phyloP scores from a whole-genome alignment of 1,140 invertebrate genomes.

The Pachypeltis micranthus region DNA sequence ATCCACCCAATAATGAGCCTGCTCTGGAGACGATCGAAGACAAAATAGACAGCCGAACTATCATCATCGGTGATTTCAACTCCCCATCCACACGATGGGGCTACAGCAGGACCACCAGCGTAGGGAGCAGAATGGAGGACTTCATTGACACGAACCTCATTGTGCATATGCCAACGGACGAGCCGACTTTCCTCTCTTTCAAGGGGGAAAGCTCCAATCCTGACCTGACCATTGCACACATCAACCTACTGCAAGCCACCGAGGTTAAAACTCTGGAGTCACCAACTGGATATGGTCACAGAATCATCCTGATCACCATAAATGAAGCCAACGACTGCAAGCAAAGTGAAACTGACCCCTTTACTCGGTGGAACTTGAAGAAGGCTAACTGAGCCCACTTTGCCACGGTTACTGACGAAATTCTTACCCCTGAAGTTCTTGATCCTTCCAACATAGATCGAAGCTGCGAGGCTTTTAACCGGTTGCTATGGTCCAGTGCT shows the following conservation, averaged over 20 bases:
- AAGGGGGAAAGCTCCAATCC: background rate
- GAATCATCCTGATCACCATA: background rate
- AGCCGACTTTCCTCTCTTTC: background rate
- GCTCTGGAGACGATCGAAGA: background rate
- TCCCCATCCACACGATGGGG: conserved; percentile 13
- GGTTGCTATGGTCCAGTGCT: background rate
- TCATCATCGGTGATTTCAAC: conserved; percentile 11
- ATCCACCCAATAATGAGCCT: background rate
- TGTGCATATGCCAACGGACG: background rate
- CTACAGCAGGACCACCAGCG: background rate
- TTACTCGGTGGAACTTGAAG: background rate
- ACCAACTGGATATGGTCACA: background rate
- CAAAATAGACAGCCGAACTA: background rate
- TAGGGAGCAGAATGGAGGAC: too few relatives aligned
- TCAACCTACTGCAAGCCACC: background rate
- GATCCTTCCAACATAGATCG: too few relatives aligned
- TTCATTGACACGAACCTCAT: background rate
- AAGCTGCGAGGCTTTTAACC: background rate
- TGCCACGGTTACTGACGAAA: background rate
- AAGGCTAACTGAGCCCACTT: background rate
- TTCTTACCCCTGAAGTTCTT: background rate
- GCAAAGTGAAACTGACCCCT: background rate
- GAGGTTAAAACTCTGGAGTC: background rate
- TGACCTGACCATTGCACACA: background rate
- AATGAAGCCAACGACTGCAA: background rate